Percentiles rank a stretch among this genome's conserved stretches.
phyloP scores from a whole-genome alignment of 2,888 invertebrate genomes.

The Tenthredo livida region DNA sequence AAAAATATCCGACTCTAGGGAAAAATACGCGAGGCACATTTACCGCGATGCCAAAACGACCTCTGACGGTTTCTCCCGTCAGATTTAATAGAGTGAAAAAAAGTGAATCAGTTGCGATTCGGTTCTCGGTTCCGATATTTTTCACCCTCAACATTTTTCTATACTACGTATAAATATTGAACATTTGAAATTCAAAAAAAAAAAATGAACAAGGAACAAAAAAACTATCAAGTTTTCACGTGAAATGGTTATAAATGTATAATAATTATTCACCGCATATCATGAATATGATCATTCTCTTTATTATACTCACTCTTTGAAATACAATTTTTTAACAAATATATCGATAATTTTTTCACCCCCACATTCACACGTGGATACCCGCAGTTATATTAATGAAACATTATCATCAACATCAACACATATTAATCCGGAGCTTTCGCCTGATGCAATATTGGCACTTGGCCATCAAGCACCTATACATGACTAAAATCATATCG shows the following conservation, averaged over 20 bases:
- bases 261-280: not conserved
- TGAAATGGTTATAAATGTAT: no score
- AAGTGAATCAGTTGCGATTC: constrained; percentile 1
- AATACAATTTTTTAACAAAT: not conserved
- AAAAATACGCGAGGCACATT: constrained; percentile 13
- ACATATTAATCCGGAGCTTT: not conserved
- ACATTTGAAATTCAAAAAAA: not conserved
- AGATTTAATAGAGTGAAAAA: constrained; percentile 34
- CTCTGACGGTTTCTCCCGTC: not conserved
- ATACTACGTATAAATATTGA: not conserved
- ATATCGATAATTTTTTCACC: not conserved
- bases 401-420: not conserved
- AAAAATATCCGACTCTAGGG: constrained; percentile 25
- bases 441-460: constrained; percentile 14
- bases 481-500: not conserved
- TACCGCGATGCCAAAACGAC: not conserved
- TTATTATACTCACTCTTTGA: not conserved
- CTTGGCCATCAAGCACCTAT: constrained; percentile 5
- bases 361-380: not conserved
- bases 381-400: not conserved
- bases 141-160: no score
- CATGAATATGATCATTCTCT: constrained; percentile 4
- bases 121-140: not conserved
- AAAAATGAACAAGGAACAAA: no score
- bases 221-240: no score